A percentile compares a stretch with the other conserved stretches of the same genome.
Conservation (phyloP, 2,888 invertebrate genomes). For the Neoitamus cyanurus region DNA sequence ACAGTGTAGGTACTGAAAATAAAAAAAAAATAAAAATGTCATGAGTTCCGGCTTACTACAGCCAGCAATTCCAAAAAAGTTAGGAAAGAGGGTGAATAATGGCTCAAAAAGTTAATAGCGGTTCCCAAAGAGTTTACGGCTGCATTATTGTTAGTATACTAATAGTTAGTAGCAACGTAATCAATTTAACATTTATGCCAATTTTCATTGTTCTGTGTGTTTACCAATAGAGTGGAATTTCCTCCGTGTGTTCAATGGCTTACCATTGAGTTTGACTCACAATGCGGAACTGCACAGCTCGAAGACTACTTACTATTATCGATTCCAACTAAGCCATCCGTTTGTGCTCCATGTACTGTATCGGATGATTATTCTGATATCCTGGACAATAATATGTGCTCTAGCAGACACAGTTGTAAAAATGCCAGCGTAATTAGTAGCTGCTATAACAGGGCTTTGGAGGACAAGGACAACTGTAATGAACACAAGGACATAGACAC, state of each 20-base stretch:
- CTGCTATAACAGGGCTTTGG: slow-evolving; percentile 55
- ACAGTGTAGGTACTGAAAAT: no score
- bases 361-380: slow-evolving; percentile 62
- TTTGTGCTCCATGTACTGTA: slow-evolving; percentile 53
- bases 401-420: slow-evolving; percentile 55
- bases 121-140: no score
- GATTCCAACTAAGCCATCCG: slow-evolving; percentile 68
- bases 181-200: no score
- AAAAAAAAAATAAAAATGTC: no score
- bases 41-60: no score
- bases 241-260: slow-evolving; percentile 91
- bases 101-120: no score
- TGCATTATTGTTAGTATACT: no score
- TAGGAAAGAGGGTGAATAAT: no score
- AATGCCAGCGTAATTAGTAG: slow-evolving; percentile 59
- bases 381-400: slow-evolving; percentile 61
- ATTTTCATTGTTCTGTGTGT: no score
- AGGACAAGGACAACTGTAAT: slow-evolving; percentile 57
- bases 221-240: slow-evolving; percentile 78
- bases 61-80: no score
- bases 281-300: slow-evolving; percentile 91
- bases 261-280: slow-evolving; percentile 91
- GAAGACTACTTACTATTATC: slow-evolving; percentile 88
- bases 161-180: no score
- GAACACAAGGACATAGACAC: slow-evolving; percentile 54